Conservation (phyloP, 2,888 invertebrate species). For the Nymphalis c-album region DNA sequence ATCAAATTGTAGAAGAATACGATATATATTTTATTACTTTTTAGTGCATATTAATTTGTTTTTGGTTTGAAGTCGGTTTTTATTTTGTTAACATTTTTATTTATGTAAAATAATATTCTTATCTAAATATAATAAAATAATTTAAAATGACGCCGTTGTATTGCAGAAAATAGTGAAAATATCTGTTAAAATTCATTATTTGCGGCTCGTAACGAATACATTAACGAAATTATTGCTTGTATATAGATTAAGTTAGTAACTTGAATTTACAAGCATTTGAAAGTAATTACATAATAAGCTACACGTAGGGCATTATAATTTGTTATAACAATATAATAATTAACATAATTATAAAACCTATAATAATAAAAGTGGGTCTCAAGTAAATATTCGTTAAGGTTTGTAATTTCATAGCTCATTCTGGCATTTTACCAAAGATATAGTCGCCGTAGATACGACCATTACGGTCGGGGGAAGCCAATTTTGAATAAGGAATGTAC, state of each 20-base stretch:
- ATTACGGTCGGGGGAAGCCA: conserved; percentile 22
- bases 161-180: no score
- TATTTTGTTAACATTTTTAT: no score
- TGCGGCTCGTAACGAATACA: no score
- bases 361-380: conserved; percentile 23
- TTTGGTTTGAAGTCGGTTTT: no score
- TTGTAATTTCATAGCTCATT: conserved; percentile 30
- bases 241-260: background rate
- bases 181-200: no score
- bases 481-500: conserved; percentile 32
- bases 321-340: conserved; percentile 14
- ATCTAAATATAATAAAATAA: no score
- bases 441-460: conserved; percentile 26
- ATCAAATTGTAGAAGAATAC: no score
- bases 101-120: no score
- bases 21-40: no score
- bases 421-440: conserved; percentile 37
- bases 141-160: no score
- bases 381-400: conserved; percentile 35
- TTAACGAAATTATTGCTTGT: no score
- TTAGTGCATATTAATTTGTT: no score
- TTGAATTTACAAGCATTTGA: background rate
- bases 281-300: background rate
- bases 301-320: background rate
- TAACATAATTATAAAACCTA: conserved; percentile 29